Evolutionary conservation across 2,888 invertebrate species (phyloP).

Genomic region (Lasioglossum villosulum): DNA sequence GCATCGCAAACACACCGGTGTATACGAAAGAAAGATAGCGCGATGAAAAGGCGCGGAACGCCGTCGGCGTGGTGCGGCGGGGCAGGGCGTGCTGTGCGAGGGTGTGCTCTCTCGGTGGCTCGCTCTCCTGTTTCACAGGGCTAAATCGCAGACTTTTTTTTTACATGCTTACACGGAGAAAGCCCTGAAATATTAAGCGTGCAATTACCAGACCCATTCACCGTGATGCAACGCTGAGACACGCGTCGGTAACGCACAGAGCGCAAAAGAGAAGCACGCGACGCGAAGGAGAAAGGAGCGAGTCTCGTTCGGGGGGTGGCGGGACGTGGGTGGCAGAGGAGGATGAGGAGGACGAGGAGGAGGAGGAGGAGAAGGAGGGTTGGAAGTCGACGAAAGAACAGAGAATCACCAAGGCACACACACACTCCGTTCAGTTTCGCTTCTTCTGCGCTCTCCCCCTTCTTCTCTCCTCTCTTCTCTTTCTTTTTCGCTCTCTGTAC

Average conservation of each 20-base stretch:
- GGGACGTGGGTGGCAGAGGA: background rate
- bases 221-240: conserved; percentile 79
- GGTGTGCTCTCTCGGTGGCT: conserved; percentile 39
- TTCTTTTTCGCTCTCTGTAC: conserved; percentile 58
- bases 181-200: conserved; percentile 84
- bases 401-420: conserved; percentile 62
- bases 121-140: conserved; percentile 62
- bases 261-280: conserved; percentile 44
- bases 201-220: conserved; percentile 84
- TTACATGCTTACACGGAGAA: conserved; percentile 81
- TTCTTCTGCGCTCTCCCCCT: conserved; percentile 48
- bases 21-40: conserved; percentile 68
- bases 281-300: conserved; percentile 10
- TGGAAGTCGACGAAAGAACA: conserved; percentile 53
- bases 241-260: conserved; percentile 67
- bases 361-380: conserved; percentile 16
- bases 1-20: conserved; percentile 66
- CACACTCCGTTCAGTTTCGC: conserved; percentile 53
- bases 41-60: conserved; percentile 59
- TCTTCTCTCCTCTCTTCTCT: conserved; percentile 60
- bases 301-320: background rate
- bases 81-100: conserved; percentile 8
- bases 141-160: conserved; percentile 80
- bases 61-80: conserved; percentile 31
- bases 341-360: background rate